Conservation (phyloP, 2,113 vertebrate genomes). For the Lepus europaeus region DNA sequence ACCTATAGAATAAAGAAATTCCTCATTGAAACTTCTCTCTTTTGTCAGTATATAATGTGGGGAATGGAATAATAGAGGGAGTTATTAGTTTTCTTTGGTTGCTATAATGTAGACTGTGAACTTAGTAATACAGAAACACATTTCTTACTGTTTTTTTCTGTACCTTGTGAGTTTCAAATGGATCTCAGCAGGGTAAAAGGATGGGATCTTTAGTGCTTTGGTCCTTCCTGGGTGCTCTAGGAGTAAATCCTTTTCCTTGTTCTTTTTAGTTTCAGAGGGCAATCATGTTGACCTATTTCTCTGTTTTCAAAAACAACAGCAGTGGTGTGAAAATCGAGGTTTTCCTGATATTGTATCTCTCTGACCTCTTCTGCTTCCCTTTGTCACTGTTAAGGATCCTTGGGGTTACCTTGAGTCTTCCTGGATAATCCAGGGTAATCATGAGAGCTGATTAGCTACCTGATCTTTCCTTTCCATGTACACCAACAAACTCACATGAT, state of each 20-base stretch:
- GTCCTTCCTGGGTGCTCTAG: neutral
- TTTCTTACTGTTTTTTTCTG: neutral
- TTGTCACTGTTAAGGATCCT: neutral
- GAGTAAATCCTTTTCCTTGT: neutral
- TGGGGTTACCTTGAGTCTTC: neutral
- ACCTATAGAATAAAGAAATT: slow-evolving; percentile 13
- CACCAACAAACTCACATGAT: neutral
- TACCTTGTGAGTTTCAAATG: neutral
- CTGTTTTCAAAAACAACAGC: neutral
- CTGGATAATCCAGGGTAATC: neutral
- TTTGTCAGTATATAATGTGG: neutral
- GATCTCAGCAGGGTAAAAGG: neutral
- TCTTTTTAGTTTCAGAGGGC: neutral
- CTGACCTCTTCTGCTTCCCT: neutral
- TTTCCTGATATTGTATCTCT: neutral
- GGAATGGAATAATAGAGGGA: neutral
- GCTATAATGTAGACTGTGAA: neutral
- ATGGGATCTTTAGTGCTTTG: neutral
- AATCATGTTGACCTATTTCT: neutral
- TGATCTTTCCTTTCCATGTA: neutral
- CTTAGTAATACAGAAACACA: neutral
- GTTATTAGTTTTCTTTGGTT: neutral
- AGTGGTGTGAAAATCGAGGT: neutral
- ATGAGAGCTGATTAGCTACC: neutral
- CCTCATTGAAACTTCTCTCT: neutral